Evolutionary conservation across 2,113 vertebrate genomes (phyloP).

Genomic region (Sorex araneus): DNA sequence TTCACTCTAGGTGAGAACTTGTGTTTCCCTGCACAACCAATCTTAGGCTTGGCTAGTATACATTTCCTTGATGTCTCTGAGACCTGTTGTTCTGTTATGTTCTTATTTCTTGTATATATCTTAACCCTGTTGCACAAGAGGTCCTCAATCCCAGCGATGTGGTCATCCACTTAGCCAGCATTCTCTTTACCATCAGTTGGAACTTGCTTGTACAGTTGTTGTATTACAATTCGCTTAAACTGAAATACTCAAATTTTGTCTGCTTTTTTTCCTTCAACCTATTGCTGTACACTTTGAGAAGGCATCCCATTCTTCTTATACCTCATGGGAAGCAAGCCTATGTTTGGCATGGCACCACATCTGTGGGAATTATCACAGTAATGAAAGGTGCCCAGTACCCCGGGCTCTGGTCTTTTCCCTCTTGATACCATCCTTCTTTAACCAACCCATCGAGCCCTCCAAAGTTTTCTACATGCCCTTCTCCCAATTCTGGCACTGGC

Average conservation of each 20-base stretch:
- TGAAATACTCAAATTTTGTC: not conserved
- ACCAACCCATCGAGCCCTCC: too few species aligned
- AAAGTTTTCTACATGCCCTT: not conserved
- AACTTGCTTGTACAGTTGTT: not conserved
- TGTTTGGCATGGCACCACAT: not conserved
- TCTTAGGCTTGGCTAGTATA: not conserved
- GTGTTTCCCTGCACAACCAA: not conserved
- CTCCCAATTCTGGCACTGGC: not conserved
- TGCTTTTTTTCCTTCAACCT: not conserved
- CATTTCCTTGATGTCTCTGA: not conserved
- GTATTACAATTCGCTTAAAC: not conserved
- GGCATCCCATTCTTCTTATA: not conserved
- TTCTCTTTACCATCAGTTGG: not conserved
- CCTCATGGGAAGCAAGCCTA: not conserved
- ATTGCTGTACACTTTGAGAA: not conserved
- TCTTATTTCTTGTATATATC: too few species aligned
- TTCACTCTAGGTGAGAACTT: too few species aligned
- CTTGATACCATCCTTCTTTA: too few species aligned
- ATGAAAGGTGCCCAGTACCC: too few species aligned
- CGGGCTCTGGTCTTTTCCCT: not conserved
- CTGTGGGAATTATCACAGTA: rapidly evolving
- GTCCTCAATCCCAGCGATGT: not conserved
- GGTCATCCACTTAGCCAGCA: not conserved
- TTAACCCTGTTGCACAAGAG: not conserved
- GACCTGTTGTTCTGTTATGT: rapidly evolving